Evolutionary conservation across 2,113 vertebrate genomes (phyloP), one percentile per base, ranked within the genome.

Genomic region (Setophaga coronata): DNA sequence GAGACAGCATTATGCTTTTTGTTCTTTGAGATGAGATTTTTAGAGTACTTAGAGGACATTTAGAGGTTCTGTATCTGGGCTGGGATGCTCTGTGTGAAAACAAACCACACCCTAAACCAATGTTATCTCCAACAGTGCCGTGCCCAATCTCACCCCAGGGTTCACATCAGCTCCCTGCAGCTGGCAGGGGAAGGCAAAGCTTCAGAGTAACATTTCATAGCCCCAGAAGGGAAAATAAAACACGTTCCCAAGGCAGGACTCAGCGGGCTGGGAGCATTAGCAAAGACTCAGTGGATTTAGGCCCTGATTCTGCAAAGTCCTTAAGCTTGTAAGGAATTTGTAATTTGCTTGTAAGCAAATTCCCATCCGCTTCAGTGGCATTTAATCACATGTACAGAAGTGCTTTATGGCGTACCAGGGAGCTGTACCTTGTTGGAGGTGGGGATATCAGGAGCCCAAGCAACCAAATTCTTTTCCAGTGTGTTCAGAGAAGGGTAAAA

Each of bases 301-400:
- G 42, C 82, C 61, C 87, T 78, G 95, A 83, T 93, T 95, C 85
- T 89, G 90, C 90, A 92, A 94, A 96, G 90, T 93, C 90, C 85
- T 83, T 95, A 95, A 93, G 92, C 95, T 90, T 91, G 95, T 86
- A 67, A 93, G 84, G 94, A 97, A 97, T 97, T 84, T 93, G 93
- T 93, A 87, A 96, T 96, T 93, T 90, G 85, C 92, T 96, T 86
- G 95, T 91, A 93, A 97, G 96, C 95, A 91, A 86, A 93, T 95
- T 96, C 92, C 74, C 40, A 1, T 83, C 83, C 7, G 10, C 79
- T 90, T 92, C 88, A 79, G 45, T 82, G 87, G 65, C 69, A 84
- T 89, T 96, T 95, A 84, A 92, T 94, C 95, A 90, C 67, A 66
- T 16, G 58, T n/a, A 74, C 28, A 9, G 62, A 80, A 91, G 64